A percentile compares a stretch with the other conserved stretches of the same genome.
Conservation (phyloP, 2,888 invertebrate genomes). For the Darwinula stevensoni region DNA sequence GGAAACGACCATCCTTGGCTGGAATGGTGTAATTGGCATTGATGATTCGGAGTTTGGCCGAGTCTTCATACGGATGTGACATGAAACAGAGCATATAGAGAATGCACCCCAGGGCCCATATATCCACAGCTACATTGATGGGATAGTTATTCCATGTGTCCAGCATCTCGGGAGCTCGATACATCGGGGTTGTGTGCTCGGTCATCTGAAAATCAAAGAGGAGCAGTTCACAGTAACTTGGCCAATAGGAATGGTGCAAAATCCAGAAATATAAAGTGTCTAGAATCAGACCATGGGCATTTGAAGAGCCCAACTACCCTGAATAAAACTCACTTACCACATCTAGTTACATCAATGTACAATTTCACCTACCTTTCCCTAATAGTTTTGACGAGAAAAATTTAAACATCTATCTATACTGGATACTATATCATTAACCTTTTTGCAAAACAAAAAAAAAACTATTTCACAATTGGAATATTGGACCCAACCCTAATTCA, state of each 20-base stretch:
- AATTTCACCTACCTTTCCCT: no score
- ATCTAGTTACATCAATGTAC: no score
- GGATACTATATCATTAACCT: no score
- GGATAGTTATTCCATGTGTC: constrained; percentile 61
- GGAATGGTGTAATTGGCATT: constrained; percentile 80
- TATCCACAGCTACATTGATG: constrained; percentile 64
- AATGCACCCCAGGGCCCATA: constrained; percentile 93
- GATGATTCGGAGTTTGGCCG: constrained; percentile 68
- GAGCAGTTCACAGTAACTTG: constrained; percentile 1
- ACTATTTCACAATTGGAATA: no score
- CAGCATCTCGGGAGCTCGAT: constrained; percentile 90
- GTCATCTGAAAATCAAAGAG: constrained; percentile 17
- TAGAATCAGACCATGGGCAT: no score
- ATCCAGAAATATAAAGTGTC: no score
- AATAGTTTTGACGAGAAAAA: no score
- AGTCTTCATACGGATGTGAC: constrained; percentile 88
- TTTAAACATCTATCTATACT: no score
- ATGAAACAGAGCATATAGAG: constrained; percentile 69
- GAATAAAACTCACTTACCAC: no score
- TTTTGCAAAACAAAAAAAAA: no score
- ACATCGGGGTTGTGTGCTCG: constrained; percentile 35
- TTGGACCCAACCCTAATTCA: no score
- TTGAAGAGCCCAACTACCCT: no score
- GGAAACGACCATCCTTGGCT: constrained; percentile 41
- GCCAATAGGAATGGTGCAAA: background rate